Evolutionary conservation across 2,888 invertebrate genomes (phyloP).

Genomic region (Phlogophora meticulosa): DNA sequence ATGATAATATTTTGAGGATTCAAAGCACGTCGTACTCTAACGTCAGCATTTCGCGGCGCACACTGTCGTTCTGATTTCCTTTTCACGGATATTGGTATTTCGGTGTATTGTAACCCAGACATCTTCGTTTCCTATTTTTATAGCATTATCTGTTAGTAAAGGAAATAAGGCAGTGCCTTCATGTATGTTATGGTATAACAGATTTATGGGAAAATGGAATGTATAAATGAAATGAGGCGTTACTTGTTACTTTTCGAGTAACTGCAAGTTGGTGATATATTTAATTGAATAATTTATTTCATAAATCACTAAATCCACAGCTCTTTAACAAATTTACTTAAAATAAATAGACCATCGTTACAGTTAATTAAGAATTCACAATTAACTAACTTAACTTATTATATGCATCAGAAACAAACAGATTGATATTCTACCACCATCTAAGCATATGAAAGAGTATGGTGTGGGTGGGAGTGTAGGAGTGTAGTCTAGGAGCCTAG

Average conservation of each 20-base stretch:
- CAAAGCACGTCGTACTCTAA: constrained; percentile 17
- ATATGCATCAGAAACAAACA: too few species aligned
- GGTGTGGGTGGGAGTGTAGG: too few species aligned
- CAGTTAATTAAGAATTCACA: too few species aligned
- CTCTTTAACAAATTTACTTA: too few species aligned
- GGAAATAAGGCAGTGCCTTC: constrained; percentile 8
- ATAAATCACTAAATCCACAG: too few species aligned
- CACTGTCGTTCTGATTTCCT: constrained; percentile 27
- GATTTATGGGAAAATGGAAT: background rate
- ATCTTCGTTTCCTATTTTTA: constrained; percentile 41
- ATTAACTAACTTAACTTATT: too few species aligned
- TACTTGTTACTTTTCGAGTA: background rate
- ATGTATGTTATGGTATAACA: constrained; percentile 2
- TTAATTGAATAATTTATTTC: too few species aligned
- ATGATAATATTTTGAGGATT: constrained; percentile 46
- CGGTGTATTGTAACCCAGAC: constrained; percentile 31
- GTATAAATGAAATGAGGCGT: constrained; percentile 2
- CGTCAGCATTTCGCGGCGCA: constrained; percentile 26
- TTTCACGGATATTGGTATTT: constrained; percentile 41
- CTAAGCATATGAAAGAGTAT: too few species aligned
- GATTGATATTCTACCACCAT: too few species aligned
- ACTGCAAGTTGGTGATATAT: too few species aligned
- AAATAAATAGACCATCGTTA: too few species aligned
- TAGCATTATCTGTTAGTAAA: constrained; percentile 24
- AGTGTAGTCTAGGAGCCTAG: too few species aligned